Evolutionary conservation across 2,113 vertebrate species (phyloP).

Genomic region (Clarias gariepinus): DNA sequence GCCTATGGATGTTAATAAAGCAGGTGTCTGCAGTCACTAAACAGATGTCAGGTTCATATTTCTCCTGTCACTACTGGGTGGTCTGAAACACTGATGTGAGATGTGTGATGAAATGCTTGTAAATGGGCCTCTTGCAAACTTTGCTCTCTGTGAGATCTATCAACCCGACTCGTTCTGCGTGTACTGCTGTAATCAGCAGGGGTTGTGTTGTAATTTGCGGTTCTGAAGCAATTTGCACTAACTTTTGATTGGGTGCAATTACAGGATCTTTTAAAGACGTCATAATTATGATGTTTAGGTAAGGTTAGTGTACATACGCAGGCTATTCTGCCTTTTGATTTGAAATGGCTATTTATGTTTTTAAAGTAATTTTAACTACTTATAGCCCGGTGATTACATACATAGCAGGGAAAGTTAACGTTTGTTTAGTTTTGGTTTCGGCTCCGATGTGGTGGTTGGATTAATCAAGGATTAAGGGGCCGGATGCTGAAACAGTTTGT

Average conservation of each 20-base stretch:
- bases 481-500: constrained; percentile 21
- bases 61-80: constrained; percentile 38
- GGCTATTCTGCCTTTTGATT: constrained; percentile 1
- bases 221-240: constrained; percentile 34
- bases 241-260: constrained; percentile 52
- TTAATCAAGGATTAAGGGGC: neutral
- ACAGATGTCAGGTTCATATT: constrained; percentile 11
- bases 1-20: constrained; percentile 18
- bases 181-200: constrained; percentile 55
- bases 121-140: constrained; percentile 50
- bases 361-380: neutral
- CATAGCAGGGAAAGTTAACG: neutral
- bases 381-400: neutral
- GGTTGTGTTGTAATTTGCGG: constrained; percentile 53
- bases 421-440: neutral
- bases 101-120: constrained; percentile 25
- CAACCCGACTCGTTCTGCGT: constrained; percentile 60
- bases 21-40: constrained; percentile 19
- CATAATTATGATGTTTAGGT: constrained; percentile 57
- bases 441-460: neutral
- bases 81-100: constrained; percentile 40
- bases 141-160: constrained; percentile 60
- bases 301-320: neutral
- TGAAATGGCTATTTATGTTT: constrained; percentile 18
- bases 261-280: constrained; percentile 41